Evolutionary conservation across 2,113 vertebrate species (phyloP).

Genomic region (Corynorhinus townsendii): DNA sequence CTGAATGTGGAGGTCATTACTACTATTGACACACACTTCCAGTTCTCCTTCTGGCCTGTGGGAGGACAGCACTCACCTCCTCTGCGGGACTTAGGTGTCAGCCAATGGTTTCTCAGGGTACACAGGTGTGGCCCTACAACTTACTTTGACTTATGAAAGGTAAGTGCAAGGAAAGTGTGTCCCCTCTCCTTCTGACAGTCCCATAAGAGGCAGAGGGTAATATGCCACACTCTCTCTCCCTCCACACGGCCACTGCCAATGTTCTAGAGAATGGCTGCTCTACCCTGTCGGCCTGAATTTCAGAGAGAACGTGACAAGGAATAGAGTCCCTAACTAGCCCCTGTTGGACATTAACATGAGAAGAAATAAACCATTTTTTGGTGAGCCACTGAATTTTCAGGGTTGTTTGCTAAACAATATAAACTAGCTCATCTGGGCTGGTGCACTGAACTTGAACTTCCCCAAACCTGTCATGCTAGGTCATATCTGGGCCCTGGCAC

Average conservation of each 20-base stretch:
- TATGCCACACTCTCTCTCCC: not conserved
- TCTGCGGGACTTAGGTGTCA: not conserved
- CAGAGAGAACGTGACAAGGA: not conserved
- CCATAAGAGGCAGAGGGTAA: not conserved
- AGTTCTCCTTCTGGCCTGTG: not conserved
- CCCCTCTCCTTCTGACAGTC: not conserved
- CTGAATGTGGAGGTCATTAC: not conserved
- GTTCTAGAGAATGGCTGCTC: not conserved
- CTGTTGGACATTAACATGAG: not conserved
- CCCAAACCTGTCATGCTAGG: accelerated
- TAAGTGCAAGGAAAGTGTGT: not conserved
- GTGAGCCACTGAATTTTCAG: not conserved
- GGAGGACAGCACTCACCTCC: not conserved
- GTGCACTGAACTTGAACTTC: not conserved
- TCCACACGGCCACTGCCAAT: not conserved
- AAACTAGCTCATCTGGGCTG: not conserved
- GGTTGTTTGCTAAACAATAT: no score
- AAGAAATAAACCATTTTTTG: not conserved
- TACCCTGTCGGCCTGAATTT: not conserved
- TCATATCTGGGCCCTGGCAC: not conserved
- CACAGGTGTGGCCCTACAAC: not conserved
- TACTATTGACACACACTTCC: not conserved
- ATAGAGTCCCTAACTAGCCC: not conserved
- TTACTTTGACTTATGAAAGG: not conserved
- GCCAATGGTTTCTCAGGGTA: not conserved